Conservation (phyloP, 2,888 invertebrate genomes). For the Teleiodes luculella region DNA sequence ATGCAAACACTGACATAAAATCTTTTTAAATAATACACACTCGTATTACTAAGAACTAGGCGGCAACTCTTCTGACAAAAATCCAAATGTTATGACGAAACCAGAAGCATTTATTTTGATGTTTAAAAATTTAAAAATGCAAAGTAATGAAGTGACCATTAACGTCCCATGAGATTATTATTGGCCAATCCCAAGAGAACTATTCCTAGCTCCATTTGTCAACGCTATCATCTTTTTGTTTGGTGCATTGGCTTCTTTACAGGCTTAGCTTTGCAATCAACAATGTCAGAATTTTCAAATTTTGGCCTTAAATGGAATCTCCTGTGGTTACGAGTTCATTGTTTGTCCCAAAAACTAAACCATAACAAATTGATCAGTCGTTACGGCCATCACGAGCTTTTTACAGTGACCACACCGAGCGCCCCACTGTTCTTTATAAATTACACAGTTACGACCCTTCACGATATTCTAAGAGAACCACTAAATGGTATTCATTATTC, state of each 20-base stretch:
- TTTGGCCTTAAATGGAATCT: constrained; percentile 5
- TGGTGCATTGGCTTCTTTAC: neutral
- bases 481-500: constrained; percentile 40
- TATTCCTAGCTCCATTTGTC: constrained; percentile 9
- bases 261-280: neutral
- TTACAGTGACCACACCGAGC: constrained; percentile 36
- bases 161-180: constrained; percentile 23
- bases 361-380: constrained; percentile 27
- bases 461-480: constrained; percentile 48
- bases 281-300: neutral
- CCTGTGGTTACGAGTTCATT: constrained; percentile 14
- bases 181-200: constrained; percentile 4
- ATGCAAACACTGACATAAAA: no score
- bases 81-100: constrained; percentile 12
- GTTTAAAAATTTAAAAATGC: constrained; percentile 27
- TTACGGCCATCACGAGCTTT: constrained; percentile 46
- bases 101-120: constrained; percentile 27
- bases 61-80: neutral
- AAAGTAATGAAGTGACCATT: constrained; percentile 45
- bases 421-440: constrained; percentile 44
- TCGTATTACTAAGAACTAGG: neutral
- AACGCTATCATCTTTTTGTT: constrained; percentile 7
- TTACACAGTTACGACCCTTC: constrained; percentile 28
- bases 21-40: no score
- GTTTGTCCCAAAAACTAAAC: constrained; percentile 13